A percentile compares a stretch with the other conserved stretches of the same genome.
Conservation (phyloP, 2,113 vertebrate genomes). For the Heterochromis multidens region DNA sequence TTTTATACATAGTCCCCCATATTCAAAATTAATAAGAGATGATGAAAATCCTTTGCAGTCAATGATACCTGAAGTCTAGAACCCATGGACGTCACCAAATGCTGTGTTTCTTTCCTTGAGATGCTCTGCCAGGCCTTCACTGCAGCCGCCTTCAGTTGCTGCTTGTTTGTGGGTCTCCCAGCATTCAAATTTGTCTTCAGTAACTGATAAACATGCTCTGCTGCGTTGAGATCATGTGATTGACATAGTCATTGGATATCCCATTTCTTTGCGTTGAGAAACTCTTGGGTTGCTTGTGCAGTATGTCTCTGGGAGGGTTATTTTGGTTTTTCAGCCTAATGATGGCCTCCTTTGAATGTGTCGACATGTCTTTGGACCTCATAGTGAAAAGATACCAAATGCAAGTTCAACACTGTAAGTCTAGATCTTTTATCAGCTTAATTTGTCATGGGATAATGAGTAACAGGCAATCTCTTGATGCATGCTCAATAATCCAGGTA, state of each 20-base stretch:
- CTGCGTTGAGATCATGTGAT: neutral
- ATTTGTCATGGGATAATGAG: neutral
- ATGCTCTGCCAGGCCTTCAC: neutral
- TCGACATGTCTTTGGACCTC: neutral
- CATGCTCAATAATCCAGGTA: too few species aligned
- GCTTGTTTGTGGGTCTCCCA: neutral
- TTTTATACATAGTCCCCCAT: neutral
- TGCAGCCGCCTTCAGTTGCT: accelerated
- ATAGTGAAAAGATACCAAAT: neutral
- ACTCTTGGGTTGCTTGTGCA: neutral
- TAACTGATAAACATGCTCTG: neutral
- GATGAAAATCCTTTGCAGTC: neutral
- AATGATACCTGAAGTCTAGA: neutral
- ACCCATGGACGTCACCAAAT: accelerated
- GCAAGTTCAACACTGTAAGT: neutral
- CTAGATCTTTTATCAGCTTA: neutral
- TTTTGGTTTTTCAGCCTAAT: neutral
- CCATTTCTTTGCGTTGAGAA: neutral
- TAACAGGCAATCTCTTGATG: too few species aligned
- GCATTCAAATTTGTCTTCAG: neutral
- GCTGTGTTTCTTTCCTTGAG: neutral
- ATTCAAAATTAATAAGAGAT: neutral
- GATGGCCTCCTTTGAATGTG: neutral
- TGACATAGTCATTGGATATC: neutral
- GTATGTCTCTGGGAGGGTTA: neutral